phyloP scores from a whole-genome alignment of 2,888 invertebrate genomes.

The Achlya flavicornis region DNA sequence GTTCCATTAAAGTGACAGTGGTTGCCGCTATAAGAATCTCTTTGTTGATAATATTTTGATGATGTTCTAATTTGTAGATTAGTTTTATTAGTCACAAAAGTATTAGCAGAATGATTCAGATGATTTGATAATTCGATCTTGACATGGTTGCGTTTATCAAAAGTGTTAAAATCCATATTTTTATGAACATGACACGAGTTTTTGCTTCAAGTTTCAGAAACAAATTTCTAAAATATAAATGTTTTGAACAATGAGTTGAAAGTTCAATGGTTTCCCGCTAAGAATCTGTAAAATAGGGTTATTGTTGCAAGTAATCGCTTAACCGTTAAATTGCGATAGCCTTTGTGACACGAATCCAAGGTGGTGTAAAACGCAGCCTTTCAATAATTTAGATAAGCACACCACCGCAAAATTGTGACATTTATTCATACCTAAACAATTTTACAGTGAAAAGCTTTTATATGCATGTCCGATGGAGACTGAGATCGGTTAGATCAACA shows the following conservation, averaged over 20 bases:
- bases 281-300: neutral
- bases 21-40: neutral
- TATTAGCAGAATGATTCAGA: neutral
- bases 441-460: slow-evolving; percentile 30
- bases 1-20: neutral
- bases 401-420: slow-evolving; percentile 12
- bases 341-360: neutral
- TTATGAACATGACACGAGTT: neutral
- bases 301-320: neutral
- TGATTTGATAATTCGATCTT: no score
- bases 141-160: no score
- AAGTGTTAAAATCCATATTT: no score
- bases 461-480: slow-evolving; percentile 24
- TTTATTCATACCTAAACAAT: slow-evolving; percentile 21
- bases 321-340: neutral
- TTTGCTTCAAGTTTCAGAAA: neutral
- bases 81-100: neutral
- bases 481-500: slow-evolving; percentile 36
- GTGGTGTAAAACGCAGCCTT: slow-evolving; percentile 11
- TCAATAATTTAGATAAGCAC: slow-evolving; percentile 7
- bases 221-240: neutral
- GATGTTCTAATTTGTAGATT: neutral
- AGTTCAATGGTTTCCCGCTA: slow-evolving; percentile 1
- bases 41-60: neutral
- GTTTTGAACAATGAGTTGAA: neutral